phyloP scores from a whole-genome alignment of 2,888 invertebrate species.

The Agrochola circellaris region DNA sequence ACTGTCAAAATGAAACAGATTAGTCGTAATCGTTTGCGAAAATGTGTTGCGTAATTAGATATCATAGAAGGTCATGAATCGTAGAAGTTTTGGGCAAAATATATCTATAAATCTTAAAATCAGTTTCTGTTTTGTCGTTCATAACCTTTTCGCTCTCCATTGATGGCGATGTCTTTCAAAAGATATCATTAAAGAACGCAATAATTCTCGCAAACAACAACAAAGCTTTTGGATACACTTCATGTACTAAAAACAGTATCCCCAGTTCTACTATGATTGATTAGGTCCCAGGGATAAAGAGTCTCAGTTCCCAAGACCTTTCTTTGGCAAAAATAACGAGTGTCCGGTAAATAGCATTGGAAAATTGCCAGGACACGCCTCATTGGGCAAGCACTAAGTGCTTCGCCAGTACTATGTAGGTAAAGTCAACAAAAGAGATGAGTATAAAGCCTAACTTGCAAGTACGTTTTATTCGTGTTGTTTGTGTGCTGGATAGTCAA shows the following conservation, averaged over 20 bases:
- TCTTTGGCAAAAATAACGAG: constrained; percentile 63
- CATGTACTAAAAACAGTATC: constrained; percentile 25
- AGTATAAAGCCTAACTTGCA: neutral
- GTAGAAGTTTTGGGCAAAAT: no score
- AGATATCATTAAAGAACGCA: neutral
- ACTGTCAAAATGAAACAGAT: no score
- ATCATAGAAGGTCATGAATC: no score
- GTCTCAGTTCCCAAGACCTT: constrained; percentile 55
- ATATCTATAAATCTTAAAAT: neutral
- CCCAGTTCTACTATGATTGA: constrained; percentile 52
- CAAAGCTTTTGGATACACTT: constrained; percentile 23
- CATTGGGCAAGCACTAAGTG: constrained; percentile 66
- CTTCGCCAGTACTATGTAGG: constrained; percentile 41
- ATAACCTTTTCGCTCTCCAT: neutral
- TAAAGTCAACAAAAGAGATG: constrained; percentile 5
- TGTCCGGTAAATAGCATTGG: constrained; percentile 67
- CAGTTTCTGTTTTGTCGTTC: neutral
- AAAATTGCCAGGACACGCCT: constrained; percentile 64
- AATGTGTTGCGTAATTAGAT: no score
- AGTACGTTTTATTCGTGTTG: neutral
- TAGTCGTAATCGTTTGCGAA: no score
- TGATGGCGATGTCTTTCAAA: neutral
- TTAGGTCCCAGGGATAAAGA: constrained; percentile 53
- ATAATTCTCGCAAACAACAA: constrained; percentile 7
- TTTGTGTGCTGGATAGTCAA: neutral